Percentiles rank a stretch among this genome's conserved stretches.
Conservation (phyloP, 2,113 vertebrate species). For the Pygoscelis antarcticus region DNA sequence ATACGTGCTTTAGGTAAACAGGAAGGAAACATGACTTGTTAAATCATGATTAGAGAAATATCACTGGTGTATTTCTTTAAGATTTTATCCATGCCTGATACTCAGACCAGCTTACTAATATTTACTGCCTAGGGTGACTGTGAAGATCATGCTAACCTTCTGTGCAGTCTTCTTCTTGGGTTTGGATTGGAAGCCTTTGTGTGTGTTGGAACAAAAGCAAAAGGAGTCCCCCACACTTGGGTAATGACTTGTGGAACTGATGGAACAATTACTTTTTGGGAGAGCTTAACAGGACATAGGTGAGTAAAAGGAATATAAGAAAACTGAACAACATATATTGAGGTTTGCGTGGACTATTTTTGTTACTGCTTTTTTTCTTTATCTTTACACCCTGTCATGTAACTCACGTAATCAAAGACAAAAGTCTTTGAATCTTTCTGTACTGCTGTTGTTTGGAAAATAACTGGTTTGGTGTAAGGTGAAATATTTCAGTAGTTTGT, state of each 20-base stretch:
- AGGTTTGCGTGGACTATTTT: neutral
- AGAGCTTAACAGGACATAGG: constrained; percentile 94
- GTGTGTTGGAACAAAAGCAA: constrained; percentile 95
- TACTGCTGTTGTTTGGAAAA: neutral
- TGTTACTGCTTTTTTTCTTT: neutral
- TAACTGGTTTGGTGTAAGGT: neutral
- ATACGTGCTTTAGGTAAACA: neutral
- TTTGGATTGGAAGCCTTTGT: constrained; percentile 94
- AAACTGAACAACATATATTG: neutral
- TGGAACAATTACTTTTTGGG: constrained; percentile 92
- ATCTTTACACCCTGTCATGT: neutral
- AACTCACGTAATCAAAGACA: neutral
- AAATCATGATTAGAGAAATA: neutral
- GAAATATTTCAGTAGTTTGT: neutral
- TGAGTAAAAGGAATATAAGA: constrained; percentile 51
- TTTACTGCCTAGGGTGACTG: constrained; percentile 87
- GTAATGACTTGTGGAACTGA: constrained; percentile 92
- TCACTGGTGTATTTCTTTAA: neutral
- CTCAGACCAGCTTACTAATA: neutral
- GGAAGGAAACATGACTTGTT: neutral
- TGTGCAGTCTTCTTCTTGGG: constrained; percentile 94
- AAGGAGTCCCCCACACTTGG: constrained; percentile 88
- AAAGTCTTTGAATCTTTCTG: neutral
- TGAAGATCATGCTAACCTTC: constrained; percentile 93
- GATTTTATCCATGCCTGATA: neutral